Percentiles rank a stretch among this genome's conserved stretches.
phyloP scores from a whole-genome alignment of 1,140 invertebrate species.

The Hydropsyche tenuis region DNA sequence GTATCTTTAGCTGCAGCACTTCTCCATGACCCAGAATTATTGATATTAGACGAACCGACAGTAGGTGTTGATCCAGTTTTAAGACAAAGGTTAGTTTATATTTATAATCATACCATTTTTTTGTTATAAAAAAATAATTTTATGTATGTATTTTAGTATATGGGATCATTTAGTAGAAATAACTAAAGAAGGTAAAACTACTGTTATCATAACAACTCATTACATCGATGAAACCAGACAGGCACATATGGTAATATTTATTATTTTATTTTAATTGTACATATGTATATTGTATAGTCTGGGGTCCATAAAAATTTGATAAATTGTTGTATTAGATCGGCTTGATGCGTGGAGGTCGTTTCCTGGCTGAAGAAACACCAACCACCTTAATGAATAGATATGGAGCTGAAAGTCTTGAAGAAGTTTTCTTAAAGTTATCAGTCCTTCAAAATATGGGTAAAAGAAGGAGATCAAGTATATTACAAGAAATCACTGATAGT shows the following conservation, averaged over 20 bases:
- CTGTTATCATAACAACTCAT: constrained; percentile 97
- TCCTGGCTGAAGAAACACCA: constrained; percentile 91
- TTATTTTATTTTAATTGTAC: constrained; percentile 30
- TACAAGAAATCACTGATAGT: constrained; percentile 73
- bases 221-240: constrained; percentile 97
- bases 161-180: constrained; percentile 94
- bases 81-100: constrained; percentile 75
- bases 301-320: neutral
- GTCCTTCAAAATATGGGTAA: constrained; percentile 81
- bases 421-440: constrained; percentile 92
- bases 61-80: constrained; percentile 95
- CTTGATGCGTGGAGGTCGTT: constrained; percentile 87
- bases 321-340: constrained; percentile 75
- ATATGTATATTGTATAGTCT: neutral
- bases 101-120: neutral
- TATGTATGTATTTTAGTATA: constrained; percentile 68
- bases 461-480: constrained; percentile 75
- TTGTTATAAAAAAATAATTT: neutral
- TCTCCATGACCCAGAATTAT: constrained; percentile 85
- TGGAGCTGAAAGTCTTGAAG: constrained; percentile 81
- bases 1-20: constrained; percentile 88
- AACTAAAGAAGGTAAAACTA: constrained; percentile 83
- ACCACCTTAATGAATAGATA: constrained; percentile 79
- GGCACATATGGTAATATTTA: constrained; percentile 73
- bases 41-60: constrained; percentile 94